A percentile compares a stretch with the other conserved stretches of the same genome.
Evolutionary conservation across 2,888 invertebrate genomes (phyloP).

Genomic region (Hirtodrosophila cameraria): DNA sequence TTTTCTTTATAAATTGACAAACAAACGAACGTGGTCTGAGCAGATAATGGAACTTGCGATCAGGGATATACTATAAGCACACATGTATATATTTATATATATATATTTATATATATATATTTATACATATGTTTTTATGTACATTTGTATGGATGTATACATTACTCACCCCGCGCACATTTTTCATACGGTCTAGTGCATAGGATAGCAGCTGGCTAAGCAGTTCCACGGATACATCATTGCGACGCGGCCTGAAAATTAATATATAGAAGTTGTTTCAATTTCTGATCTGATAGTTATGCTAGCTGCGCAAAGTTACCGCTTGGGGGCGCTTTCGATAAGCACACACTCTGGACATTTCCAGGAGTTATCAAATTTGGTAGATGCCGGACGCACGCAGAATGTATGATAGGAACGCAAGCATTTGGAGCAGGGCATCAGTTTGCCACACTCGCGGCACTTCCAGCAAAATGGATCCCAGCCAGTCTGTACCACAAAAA

Average conservation of each 20-base stretch:
- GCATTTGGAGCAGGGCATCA: slow-evolving; percentile 91
- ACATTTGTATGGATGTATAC: too few relatives aligned
- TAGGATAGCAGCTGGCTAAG: slow-evolving; percentile 91
- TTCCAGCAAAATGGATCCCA: slow-evolving; percentile 95
- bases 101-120: slow-evolving; percentile 1
- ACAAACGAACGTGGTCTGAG: slow-evolving; percentile 21
- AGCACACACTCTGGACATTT: slow-evolving; percentile 94
- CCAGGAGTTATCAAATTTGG: slow-evolving; percentile 87
- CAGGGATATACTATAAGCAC: slow-evolving; percentile 21
- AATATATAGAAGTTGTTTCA: background rate
- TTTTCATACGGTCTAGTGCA: slow-evolving; percentile 92
- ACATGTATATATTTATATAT: slow-evolving; percentile 8
- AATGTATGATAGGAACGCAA: slow-evolving; percentile 93
- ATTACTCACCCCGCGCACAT: slow-evolving; percentile 90
- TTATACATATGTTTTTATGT: background rate
- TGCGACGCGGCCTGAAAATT: slow-evolving; percentile 72
- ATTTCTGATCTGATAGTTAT: background rate
- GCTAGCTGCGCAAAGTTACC: slow-evolving; percentile 59
- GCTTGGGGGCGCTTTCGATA: slow-evolving; percentile 85
- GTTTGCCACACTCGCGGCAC: slow-evolving; percentile 90
- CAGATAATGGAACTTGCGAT: slow-evolving; percentile 58
- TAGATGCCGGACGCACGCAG: slow-evolving; percentile 87
- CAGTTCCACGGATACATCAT: slow-evolving; percentile 85
- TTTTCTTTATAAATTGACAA: slow-evolving; percentile 42
- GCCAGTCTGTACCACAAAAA: slow-evolving; percentile 82